phyloP scores from a whole-genome alignment of 2,797 vertebrate genomes.

The Coracias cyanogaster region DNA sequence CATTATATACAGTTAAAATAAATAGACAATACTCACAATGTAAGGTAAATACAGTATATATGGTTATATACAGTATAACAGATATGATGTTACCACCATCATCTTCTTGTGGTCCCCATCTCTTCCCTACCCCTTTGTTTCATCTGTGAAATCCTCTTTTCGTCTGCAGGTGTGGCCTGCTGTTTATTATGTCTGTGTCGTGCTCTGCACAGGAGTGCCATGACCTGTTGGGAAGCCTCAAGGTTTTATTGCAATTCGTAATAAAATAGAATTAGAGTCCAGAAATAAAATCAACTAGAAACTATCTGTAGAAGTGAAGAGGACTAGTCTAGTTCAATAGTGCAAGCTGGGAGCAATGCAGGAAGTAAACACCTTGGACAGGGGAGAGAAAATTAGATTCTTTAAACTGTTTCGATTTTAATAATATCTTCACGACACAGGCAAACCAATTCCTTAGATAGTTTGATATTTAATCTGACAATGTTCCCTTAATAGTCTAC shows the following conservation, averaged over 20 bases:
- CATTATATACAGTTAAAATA: neutral
- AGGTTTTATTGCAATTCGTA: slow-evolving; percentile 13
- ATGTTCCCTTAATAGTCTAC: neutral
- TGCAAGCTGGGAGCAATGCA: slow-evolving; percentile 12
- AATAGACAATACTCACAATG: neutral
- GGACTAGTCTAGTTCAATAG: slow-evolving; percentile 1
- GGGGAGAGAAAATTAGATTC: slow-evolving; percentile 32
- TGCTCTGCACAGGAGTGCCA: neutral
- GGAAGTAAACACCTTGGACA: slow-evolving; percentile 28
- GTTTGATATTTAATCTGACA: slow-evolving; percentile 12
- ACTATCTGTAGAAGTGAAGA: neutral
- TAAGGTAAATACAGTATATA: neutral
- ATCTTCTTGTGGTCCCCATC: neutral
- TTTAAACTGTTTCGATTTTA: slow-evolving; percentile 16
- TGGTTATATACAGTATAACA: neutral
- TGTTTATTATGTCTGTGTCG: neutral
- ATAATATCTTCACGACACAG: slow-evolving; percentile 11
- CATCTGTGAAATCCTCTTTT: neutral
- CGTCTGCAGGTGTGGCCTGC: neutral
- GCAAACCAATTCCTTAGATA: neutral
- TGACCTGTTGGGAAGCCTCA: neutral
- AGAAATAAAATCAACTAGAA: slow-evolving; percentile 45
- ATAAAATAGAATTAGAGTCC: slow-evolving; percentile 31
- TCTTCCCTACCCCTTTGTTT: neutral
- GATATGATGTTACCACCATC: neutral